These are phyloP conservation scores for Eristalis arbustorum DNA, from an alignment of 2,888 invertebrate species.

Conservation along the genomic window DNA sequence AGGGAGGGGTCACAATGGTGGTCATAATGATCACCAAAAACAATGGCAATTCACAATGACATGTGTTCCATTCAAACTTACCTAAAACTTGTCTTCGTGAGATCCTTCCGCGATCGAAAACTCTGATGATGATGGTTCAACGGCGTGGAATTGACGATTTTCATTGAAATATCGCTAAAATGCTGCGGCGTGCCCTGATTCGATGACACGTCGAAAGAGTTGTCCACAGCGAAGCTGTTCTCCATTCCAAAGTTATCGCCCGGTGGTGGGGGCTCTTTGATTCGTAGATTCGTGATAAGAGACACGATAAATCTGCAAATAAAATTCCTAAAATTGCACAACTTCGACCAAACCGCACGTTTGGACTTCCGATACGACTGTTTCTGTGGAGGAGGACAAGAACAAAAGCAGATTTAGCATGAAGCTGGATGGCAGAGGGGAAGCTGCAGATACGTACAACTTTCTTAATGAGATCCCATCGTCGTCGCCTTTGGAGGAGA, in stretches of 20 bases:
- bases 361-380: constrained; percentile 76
- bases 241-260: constrained; percentile 66
- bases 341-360: constrained; percentile 76
- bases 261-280: constrained; percentile 72
- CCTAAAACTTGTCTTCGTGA: constrained; percentile 74
- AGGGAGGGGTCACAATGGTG: too few relatives aligned
- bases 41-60: too few relatives aligned
- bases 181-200: constrained; percentile 74
- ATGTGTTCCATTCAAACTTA: constrained; percentile 26
- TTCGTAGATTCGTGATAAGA: constrained; percentile 74
- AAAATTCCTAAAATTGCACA: constrained; percentile 77
- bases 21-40: too few relatives aligned
- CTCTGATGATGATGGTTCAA: constrained; percentile 75
- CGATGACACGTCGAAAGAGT: constrained; percentile 74
- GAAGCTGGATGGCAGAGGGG: not conserved
- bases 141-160: constrained; percentile 78
- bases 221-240: constrained; percentile 71
- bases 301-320: constrained; percentile 74
- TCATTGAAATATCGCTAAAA: constrained; percentile 67
- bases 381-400: constrained; percentile 73
- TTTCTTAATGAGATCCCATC: constrained; percentile 75
- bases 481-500: constrained; percentile 75
- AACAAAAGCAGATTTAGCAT: not conserved
- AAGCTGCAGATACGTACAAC: constrained; percentile 72
- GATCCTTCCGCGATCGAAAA: constrained; percentile 75